These are phyloP conservation scores for Ciconia stormi DNA, from an alignment of 2,113 vertebrate species.

Conservation along the genomic window DNA sequence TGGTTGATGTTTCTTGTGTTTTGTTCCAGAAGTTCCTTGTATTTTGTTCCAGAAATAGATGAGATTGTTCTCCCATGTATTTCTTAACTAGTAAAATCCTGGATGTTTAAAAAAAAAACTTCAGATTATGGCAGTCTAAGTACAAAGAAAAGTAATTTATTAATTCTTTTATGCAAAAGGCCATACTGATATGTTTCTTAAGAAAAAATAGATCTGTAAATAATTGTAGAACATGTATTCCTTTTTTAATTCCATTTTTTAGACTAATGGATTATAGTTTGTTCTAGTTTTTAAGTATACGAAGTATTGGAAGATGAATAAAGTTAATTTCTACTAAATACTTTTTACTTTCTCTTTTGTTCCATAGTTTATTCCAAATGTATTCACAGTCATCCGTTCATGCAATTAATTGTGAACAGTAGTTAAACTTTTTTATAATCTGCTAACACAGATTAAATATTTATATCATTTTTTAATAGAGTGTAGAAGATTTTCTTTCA, in stretches of 20 bases:
- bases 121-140: background rate
- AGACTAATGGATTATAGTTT: background rate
- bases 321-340: background rate
- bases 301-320: background rate
- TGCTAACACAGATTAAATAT: background rate
- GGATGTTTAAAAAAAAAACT: fast-evolving
- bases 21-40: background rate
- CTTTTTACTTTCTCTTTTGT: background rate
- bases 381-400: background rate
- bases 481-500: conserved; percentile 89
- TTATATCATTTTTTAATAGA: conserved; percentile 66
- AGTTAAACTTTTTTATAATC: background rate
- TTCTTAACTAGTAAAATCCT: background rate
- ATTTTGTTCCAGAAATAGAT: background rate
- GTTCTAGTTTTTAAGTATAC: background rate
- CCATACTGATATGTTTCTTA: background rate
- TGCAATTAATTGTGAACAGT: background rate
- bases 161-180: background rate
- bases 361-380: background rate
- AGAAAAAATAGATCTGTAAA: background rate
- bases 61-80: background rate
- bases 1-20: background rate
- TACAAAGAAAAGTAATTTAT: background rate
- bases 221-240: background rate
- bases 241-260: background rate